phyloP scores from a whole-genome alignment of 2,888 invertebrate species.

The Ashinkailepas kermadecensis region DNA sequence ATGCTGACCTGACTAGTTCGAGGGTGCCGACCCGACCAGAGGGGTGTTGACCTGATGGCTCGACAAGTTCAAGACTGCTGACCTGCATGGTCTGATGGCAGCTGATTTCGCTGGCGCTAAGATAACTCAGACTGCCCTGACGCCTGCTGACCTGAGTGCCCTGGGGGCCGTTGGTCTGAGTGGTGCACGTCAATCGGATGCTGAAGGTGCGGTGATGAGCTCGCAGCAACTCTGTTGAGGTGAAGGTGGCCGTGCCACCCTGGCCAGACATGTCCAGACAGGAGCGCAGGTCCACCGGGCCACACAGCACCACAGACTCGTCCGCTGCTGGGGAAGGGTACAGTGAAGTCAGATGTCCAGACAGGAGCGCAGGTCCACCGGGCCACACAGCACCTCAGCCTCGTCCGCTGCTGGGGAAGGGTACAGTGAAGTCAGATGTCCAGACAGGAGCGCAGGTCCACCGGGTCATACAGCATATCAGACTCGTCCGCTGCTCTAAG shows the following conservation, averaged over 20 bases:
- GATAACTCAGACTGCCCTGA: too few species aligned
- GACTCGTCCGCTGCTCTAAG: constrained; percentile 78
- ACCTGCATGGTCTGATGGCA: too few species aligned
- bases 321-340: constrained; percentile 63
- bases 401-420: constrained; percentile 65
- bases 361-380: constrained; percentile 69
- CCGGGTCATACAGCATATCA: constrained; percentile 81
- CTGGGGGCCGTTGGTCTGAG: constrained; percentile 44
- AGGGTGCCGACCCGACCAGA: too few species aligned
- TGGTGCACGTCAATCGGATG: constrained; percentile 66
- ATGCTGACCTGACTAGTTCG: too few species aligned
- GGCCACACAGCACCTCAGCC: constrained; percentile 84
- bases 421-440: too few species aligned
- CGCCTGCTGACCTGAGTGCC: too few species aligned
- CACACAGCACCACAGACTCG: constrained; percentile 83
- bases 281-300: constrained; percentile 72
- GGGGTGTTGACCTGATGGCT: too few species aligned
- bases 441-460: constrained; percentile 68
- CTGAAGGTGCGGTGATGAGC: constrained; percentile 69
- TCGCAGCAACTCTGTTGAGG: constrained; percentile 74
- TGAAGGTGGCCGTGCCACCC: constrained; percentile 73
- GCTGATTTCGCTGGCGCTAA: too few species aligned
- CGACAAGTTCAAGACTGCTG: too few species aligned
- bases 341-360: too few species aligned
- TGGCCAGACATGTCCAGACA: constrained; percentile 78